Conservation (phyloP, 2,888 invertebrate genomes). For the Aphidius colemani region DNA sequence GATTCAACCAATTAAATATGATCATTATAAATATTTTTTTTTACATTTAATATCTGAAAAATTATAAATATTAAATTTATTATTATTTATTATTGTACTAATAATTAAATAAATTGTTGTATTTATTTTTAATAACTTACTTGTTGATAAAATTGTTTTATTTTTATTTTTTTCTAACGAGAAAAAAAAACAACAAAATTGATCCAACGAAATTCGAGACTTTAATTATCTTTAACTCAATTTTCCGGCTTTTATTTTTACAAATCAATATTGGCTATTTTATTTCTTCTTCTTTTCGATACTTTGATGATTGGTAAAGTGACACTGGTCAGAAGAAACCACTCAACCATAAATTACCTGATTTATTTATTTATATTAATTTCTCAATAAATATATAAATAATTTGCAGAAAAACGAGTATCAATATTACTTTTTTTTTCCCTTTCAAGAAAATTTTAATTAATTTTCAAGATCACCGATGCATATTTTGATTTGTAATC, state of each 20-base stretch:
- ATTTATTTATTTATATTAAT: no score
- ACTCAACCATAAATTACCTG: no score
- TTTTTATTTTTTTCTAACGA: no score
- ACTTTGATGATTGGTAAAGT: conserved; percentile 3
- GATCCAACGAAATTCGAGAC: neutral
- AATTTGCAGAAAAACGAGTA: no score
- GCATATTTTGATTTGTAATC: conserved; percentile 17
- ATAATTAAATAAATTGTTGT: no score
- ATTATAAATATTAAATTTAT: no score
- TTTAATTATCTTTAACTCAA: conserved; percentile 6
- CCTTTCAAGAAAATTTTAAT: conserved; percentile 9
- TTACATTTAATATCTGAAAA: no score
- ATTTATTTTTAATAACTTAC: no score
- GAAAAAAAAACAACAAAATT: neutral
- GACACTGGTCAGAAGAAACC: conserved; percentile 1
- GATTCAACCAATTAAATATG: neutral
- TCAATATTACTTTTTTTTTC: neutral
- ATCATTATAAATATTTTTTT: no score
- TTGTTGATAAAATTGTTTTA: no score
- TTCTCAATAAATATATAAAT: no score
- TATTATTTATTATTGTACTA: no score
- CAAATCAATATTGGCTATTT: neutral
- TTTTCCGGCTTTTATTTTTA: conserved; percentile 25
- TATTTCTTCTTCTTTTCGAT: neutral
- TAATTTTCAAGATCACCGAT: conserved; percentile 17